Conservation (phyloP, 92 coral and sea anemone species). For the Anthopleura xanthogrammica region DNA sequence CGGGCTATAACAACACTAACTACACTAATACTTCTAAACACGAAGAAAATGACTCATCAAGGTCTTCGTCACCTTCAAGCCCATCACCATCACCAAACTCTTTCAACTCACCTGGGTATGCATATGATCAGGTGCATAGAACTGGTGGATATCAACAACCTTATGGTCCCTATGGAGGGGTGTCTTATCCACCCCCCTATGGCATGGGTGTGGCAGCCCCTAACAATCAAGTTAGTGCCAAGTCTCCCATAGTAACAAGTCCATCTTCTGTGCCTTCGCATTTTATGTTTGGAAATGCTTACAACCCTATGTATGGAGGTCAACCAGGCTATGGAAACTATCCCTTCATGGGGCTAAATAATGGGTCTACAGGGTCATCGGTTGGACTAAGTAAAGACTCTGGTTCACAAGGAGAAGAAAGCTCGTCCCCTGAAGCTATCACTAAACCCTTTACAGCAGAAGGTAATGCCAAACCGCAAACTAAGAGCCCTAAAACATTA, state of each 20-base stretch:
- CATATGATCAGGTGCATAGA: constrained; percentile 51
- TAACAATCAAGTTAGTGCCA: constrained; percentile 32
- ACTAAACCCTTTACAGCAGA: constrained; percentile 26
- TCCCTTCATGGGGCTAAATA: constrained; percentile 35
- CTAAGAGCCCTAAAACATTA: constrained; percentile 31
- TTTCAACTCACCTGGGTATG: constrained; percentile 49
- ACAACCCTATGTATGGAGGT: constrained; percentile 43
- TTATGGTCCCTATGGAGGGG: constrained; percentile 63
- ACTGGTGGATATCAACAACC: constrained; percentile 63
- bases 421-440: constrained; percentile 12
- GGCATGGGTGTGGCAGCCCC: constrained; percentile 58
- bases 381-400: constrained; percentile 19
- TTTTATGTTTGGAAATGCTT: constrained; percentile 61
- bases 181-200: constrained; percentile 64
- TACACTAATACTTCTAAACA: constrained; percentile 27
- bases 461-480: constrained; percentile 9
- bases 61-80: constrained; percentile 55
- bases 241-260: constrained; percentile 58
- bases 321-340: constrained; percentile 26
- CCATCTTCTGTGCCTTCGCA: constrained; percentile 49
- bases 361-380: constrained; percentile 20
- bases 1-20: constrained; percentile 14
- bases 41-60: constrained; percentile 30
- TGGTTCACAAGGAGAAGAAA: not conserved
- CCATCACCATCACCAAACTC: constrained; percentile 54